Base-by-base conservation (phyloP, 92 coral and sea anemone species). In the Siderastrea radians region DNA sequence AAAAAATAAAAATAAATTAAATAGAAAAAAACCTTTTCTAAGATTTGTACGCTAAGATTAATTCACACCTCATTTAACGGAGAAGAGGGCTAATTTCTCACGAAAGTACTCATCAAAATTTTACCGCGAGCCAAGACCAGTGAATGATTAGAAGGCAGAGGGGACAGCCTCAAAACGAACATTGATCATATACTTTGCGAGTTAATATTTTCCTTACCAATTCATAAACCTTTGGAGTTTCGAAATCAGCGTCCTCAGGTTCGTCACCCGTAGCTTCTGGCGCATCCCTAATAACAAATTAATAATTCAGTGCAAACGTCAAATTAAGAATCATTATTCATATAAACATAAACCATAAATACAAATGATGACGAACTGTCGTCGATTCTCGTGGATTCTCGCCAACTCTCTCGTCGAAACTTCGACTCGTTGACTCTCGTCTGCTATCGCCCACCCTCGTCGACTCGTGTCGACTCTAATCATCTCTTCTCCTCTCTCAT, bases 241-340 rank as follows among this genome's bases (percentile, higher is more conserved):
- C 99, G 68, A 96, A 96, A 85, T 96, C 99, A 53, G 99, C 95
- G 70, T 96, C 99, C 49, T 96, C 99, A 2, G 99, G 99, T 68
- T 96, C 99, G 73, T 96, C 99, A 4, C 99, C 99, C 3, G 99
- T 96, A 4, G 99, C 99, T 82, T 96, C 99, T 7, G 99, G 99
- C 1, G 99, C 98, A 79, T 96, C 99, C 88, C 99, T 96, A 81
- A 59, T 48, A 9, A 49, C 0, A 52, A n/a, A 2, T 8, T 60
- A n/a, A 17, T 19, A 57, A 54, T 8, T 3, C 3, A 62, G 1
- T 43, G 51, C 26, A 61, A 4, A 52, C 64, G 16, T 48, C 17
- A 16, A 2, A 49, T 6, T 15, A 52, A 46, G 9, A 5, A 26
- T 14, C 26, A n/a, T n/a, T n/a, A n/a, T n/a, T n/a, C n/a, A 26